A percentile compares a stretch with the other conserved stretches of the same genome.
These are phyloP conservation scores for Lepidochrysops patricia DNA, from an alignment of 2,888 invertebrate genomes.

Conservation along the genomic window DNA sequence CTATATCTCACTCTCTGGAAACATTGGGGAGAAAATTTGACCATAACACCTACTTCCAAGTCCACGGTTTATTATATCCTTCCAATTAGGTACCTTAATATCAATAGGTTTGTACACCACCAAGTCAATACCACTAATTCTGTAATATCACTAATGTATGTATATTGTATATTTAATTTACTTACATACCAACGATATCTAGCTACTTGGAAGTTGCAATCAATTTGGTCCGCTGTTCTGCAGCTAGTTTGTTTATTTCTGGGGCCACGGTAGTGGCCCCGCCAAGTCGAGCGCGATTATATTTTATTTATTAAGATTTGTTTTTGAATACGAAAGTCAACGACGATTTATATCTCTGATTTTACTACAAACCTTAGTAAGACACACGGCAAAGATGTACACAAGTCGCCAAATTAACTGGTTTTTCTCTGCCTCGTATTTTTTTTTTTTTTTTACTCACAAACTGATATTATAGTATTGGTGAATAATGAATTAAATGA, in stretches of 20 bases:
- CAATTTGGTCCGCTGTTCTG: too few relatives aligned
- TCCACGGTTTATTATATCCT: background rate
- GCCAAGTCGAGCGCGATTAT: background rate
- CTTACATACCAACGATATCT: too few relatives aligned
- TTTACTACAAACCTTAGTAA: too few relatives aligned
- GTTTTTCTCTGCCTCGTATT: too few relatives aligned
- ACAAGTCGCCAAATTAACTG: too few relatives aligned
- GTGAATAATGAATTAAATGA: background rate
- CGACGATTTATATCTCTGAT: too few relatives aligned
- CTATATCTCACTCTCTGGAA: too few relatives aligned
- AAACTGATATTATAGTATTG: background rate
- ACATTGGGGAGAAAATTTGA: background rate
- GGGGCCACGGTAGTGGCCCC: background rate
- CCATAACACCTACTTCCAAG: background rate
- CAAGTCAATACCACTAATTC: background rate
- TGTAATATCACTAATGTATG: background rate
- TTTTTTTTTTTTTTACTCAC: background rate
- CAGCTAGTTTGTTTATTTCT: too few relatives aligned
- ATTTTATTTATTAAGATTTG: too few relatives aligned
- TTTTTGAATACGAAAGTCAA: too few relatives aligned
- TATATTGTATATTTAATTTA: background rate
- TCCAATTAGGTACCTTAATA: background rate
- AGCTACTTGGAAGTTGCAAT: too few relatives aligned
- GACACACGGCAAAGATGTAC: too few relatives aligned
- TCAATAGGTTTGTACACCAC: background rate